Evolutionary conservation across 2,888 invertebrate species (phyloP), one percentile per base, ranked within the genome.

Genomic region (Andrena bucephala): DNA sequence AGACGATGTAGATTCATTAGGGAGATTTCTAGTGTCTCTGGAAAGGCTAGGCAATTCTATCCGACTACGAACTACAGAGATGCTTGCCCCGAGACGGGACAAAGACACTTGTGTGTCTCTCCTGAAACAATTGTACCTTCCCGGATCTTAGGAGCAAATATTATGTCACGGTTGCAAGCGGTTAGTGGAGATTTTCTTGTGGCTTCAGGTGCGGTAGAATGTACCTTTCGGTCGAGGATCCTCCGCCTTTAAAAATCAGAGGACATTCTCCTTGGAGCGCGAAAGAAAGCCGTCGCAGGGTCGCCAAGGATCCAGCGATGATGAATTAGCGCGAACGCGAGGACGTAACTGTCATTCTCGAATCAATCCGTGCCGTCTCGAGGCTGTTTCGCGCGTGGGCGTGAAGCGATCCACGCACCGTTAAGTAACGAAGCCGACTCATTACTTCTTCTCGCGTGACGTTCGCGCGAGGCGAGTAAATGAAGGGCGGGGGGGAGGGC

Each of bases 341-440:
- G 63, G 77, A 63, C 57, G 77, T 50, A 77, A 81, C 77, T 78
- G 83, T 83, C 77, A 69, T 80, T 78, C 77, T 73, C 78, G 87
- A 87, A 87, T 87, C 87, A 87, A 87, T 87, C 87, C 81, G 42
- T 8, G 70, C 31, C 69, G 69, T 81, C 72, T 60, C 76, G 70
- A 57, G 73, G 83, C 70, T 67, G 80, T 78, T 80, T 73, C 85
- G 68, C 74, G 87, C 80, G 87, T 86, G 81, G 85, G 86, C 85
- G 87, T 78, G 85, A 84, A 85, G 84, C 82, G 83, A 77, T 77
- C 85, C 75, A 77, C 77, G 81, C 71, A 66, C 82, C 80, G 74
- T 86, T 82, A 82, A 85, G 83, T 87, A 87, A 87, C 87, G 87
- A 87, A 87, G 84, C 85, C 71, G 82, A 82, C 85, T 87, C 87